These are phyloP conservation scores for Saccostrea cuccullata DNA, from an alignment of 1,140 invertebrate genomes.

Conservation along the genomic window DNA sequence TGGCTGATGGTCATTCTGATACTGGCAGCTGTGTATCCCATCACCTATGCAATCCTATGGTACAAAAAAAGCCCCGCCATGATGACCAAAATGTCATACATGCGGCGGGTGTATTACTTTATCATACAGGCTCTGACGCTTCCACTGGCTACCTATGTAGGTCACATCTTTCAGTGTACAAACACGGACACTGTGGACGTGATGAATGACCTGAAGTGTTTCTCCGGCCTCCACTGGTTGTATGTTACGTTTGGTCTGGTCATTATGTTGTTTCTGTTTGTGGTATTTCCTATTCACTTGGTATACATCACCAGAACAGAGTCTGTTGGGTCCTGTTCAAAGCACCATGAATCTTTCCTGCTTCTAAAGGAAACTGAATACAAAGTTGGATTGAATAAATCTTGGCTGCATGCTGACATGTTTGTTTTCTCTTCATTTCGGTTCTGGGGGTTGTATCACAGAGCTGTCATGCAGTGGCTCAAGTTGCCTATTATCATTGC, in stretches of 20 bases:
- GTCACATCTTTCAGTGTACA: constrained; percentile 72
- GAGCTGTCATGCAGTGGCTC: constrained; percentile 64
- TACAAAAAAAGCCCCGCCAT: constrained; percentile 61
- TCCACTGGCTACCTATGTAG: constrained; percentile 69
- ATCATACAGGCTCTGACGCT: constrained; percentile 70
- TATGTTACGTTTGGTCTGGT: constrained; percentile 65
- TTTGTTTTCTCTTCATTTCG: constrained; percentile 75
- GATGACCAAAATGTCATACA: constrained; percentile 63
- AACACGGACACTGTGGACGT: constrained; percentile 65
- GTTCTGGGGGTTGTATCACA: constrained; percentile 67
- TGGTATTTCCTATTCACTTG: constrained; percentile 70
- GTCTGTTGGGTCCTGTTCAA: constrained; percentile 63
- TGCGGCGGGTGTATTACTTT: constrained; percentile 65
- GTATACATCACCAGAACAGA: constrained; percentile 69
- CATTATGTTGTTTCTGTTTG: constrained; percentile 62
- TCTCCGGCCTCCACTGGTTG: constrained; percentile 68
- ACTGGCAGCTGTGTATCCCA: constrained; percentile 55
- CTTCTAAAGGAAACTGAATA: constrained; percentile 77
- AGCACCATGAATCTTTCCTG: constrained; percentile 72
- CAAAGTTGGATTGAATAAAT: constrained; percentile 72
- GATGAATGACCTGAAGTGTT: constrained; percentile 68
- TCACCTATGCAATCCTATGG: constrained; percentile 60
- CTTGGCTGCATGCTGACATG: constrained; percentile 68
- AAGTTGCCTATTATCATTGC: constrained; percentile 69
- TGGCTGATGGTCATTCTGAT: constrained; percentile 61